Percentiles rank a stretch among this genome's conserved stretches.
Conservation (phyloP, 1,140 invertebrate genomes). For the Oryzaephilus surinamensis region DNA sequence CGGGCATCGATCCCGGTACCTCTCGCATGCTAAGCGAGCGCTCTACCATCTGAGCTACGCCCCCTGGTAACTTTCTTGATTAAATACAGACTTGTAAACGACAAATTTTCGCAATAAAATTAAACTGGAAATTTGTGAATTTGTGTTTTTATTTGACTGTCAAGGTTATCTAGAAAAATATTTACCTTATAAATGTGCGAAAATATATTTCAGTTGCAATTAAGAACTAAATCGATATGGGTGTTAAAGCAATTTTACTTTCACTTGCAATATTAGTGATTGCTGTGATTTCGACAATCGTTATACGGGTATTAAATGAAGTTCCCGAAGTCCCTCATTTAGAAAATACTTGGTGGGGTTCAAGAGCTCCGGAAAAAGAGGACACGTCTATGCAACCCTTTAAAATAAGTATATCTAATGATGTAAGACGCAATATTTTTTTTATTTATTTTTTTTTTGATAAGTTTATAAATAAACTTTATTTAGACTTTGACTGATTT, state of each 20-base stretch:
- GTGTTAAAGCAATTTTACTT: too few species aligned
- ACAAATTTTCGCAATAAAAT: too few species aligned
- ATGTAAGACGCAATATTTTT: slow-evolving; percentile 15
- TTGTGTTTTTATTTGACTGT: too few species aligned
- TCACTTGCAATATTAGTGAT: too few species aligned
- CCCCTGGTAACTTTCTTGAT: slow-evolving; percentile 8
- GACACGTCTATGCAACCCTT: slow-evolving; percentile 38
- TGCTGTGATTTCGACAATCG: too few species aligned
- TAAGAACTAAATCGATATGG: too few species aligned
- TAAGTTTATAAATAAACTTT: not conserved
- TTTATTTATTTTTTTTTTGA: not conserved
- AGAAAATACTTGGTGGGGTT: slow-evolving; percentile 38
- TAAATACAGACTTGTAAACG: too few species aligned
- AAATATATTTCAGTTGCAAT: too few species aligned
- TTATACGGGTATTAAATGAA: too few species aligned
- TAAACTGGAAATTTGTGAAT: too few species aligned
- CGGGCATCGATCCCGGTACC: slow-evolving; percentile 28
- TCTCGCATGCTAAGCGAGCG: slow-evolving; percentile 29
- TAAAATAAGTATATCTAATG: slow-evolving; percentile 34
- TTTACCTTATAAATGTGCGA: too few species aligned
- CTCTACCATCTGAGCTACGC: slow-evolving; percentile 29
- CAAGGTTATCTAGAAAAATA: too few species aligned
- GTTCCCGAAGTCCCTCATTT: slow-evolving; percentile 1
- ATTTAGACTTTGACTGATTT: slow-evolving; percentile 49
- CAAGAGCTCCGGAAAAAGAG: slow-evolving; percentile 21